phyloP scores from a whole-genome alignment of 2,797 vertebrate species.

The Phataginus tricuspis region DNA sequence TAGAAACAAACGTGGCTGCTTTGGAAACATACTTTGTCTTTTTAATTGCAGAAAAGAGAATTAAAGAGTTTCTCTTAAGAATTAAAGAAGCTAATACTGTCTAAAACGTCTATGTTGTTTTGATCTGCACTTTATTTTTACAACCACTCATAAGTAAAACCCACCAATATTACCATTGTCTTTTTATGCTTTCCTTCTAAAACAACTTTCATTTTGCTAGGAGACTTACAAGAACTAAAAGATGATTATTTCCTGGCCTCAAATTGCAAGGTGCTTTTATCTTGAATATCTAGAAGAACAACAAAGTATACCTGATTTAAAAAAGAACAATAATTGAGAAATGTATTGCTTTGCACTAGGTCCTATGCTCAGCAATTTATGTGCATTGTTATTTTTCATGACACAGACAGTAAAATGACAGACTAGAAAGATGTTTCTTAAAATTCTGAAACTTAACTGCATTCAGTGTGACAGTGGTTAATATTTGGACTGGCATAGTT shows the following conservation, averaged over 20 bases:
- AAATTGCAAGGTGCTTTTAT: not conserved
- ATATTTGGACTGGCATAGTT: not conserved
- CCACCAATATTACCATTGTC: not conserved
- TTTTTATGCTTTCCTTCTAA: constrained; percentile 9
- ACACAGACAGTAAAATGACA: not conserved
- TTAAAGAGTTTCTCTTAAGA: not conserved
- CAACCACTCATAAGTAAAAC: not conserved
- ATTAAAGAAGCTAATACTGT: not conserved
- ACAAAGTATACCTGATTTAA: not conserved
- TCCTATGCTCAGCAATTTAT: not conserved
- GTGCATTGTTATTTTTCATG: not conserved
- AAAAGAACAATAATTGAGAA: not conserved
- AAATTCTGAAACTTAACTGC: not conserved
- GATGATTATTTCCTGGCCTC: not conserved
- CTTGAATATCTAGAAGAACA: not conserved
- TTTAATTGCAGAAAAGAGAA: not conserved
- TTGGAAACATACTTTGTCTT: not conserved
- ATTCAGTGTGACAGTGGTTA: not conserved
- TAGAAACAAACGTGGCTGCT: not conserved
- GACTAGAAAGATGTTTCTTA: constrained; percentile 2
- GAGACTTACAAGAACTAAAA: not conserved
- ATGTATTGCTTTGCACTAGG: not conserved
- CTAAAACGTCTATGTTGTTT: not conserved
- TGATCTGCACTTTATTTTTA: not conserved
- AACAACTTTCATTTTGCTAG: not conserved